Base-by-base conservation (phyloP, 2,113 vertebrate genomes). In the Platysternon megacephalum region DNA sequence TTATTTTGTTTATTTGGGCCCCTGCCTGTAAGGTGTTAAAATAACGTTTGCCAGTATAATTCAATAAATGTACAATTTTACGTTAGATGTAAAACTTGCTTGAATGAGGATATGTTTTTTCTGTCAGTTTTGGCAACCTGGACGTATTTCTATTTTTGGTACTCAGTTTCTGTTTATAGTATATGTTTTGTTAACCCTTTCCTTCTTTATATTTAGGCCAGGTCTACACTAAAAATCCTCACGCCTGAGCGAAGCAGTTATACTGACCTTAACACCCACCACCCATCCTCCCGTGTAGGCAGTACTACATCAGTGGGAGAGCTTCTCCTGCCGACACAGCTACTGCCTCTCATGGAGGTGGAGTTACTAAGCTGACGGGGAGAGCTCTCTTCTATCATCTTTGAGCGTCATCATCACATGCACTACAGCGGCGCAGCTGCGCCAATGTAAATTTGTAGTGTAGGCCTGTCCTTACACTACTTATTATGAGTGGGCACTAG, bases 141-240 rank as follows among this genome's bases (percentile, higher is more conserved):
- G 46, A 88, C 85, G 28, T 85, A 8, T 5, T 82, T 4, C 74
- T 82, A 58, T 1, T 11, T 26, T 21, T 16, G 0, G 0, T 1
- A 58, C 56, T 35, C 58, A 65, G 58, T 94, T 93, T 91, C 35
- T 26, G 10, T 72, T 82, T 52, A 28, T 46, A 93, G 82, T 5
- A 78, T 0, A 11, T 48, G 5, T 46, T 39, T 80, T 22, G 61
- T 2, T 72, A 65, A 65, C 13, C 32, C 58, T 35, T 65, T 65
- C 35, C 32, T 35, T 35, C 32, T 65, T 65, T 65, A 65, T 65
- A 35, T 29, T 65, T 65, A 65, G 58, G 58, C 12, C 58, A 35
- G 6, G 7, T 35, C 58, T 65, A 8, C 14, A 65, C 6, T 65
- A 35, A 65, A 16, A 35, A 65, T 32, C 32, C 58, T 16, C 29